These are phyloP conservation scores for Microcebus lehilahytsara DNA, from an alignment of 2,113 vertebrate species.

Conservation along the genomic window DNA sequence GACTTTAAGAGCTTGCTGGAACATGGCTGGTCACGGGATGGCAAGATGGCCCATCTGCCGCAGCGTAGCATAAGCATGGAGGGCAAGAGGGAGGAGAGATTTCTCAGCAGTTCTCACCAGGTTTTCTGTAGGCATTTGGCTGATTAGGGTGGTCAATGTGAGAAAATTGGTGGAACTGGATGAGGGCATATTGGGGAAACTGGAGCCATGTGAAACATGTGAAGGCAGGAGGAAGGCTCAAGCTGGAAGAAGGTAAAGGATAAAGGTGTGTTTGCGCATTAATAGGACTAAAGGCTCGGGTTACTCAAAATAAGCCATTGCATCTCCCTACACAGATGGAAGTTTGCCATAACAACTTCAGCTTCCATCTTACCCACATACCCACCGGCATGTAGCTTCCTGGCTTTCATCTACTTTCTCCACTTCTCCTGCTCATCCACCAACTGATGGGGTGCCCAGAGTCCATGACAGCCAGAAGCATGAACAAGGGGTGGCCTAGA, in stretches of 20 bases:
- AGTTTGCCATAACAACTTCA: not conserved
- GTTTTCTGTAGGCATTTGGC: not conserved
- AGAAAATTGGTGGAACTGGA: not conserved
- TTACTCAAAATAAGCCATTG: not conserved
- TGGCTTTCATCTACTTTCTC: accelerated
- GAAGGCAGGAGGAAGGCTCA: not conserved
- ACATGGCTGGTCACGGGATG: not conserved
- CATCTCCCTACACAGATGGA: not conserved
- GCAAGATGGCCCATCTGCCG: not conserved
- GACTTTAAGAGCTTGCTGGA: not conserved
- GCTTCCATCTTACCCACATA: not conserved
- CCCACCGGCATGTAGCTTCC: not conserved
- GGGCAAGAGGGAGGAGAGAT: not conserved
- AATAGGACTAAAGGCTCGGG: not conserved
- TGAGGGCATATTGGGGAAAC: not conserved
- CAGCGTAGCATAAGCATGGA: not conserved
- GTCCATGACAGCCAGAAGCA: not conserved
- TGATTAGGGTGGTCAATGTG: not conserved
- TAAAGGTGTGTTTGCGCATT: not conserved
- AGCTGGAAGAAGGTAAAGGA: not conserved
- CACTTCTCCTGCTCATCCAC: not conserved
- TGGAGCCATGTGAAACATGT: not conserved
- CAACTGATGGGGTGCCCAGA: not conserved
- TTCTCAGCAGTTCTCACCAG: not conserved
- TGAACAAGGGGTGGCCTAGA: not conserved